These are phyloP conservation scores for Lytechinus pictus DNA, from an alignment of 35 echinoderm and acorn worm species.

Conservation along the genomic window DNA sequence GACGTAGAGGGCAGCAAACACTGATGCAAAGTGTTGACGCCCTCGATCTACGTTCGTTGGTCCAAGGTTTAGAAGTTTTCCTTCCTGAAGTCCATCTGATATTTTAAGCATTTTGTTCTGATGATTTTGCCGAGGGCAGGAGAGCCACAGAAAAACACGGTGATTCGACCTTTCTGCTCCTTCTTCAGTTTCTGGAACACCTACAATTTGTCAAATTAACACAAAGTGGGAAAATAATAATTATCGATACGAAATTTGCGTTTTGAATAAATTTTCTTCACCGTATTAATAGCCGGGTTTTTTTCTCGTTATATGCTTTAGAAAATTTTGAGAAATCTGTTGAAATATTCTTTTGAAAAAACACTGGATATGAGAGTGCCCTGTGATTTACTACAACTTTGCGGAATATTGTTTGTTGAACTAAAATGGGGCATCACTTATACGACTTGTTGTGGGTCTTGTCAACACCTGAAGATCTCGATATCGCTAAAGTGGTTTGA, in stretches of 20 bases:
- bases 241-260: neutral
- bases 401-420: too few relatives aligned
- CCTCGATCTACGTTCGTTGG: neutral
- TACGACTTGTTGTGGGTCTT: too few relatives aligned
- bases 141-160: conserved; percentile 93
- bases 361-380: too few relatives aligned
- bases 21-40: too few relatives aligned
- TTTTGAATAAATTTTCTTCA: neutral
- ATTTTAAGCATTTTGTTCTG: conserved; percentile 70
- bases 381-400: too few relatives aligned
- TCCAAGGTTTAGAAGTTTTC: conserved; percentile 78
- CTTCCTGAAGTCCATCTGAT: conserved; percentile 88
- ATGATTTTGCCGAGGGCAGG: conserved; percentile 78
- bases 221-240: neutral
- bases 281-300: neutral
- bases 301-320: too few relatives aligned
- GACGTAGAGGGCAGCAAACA: too few relatives aligned
- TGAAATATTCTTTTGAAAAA: too few relatives aligned
- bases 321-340: too few relatives aligned
- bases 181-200: conserved; percentile 56
- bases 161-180: conserved; percentile 74
- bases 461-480: too few relatives aligned
- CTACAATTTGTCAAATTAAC: neutral
- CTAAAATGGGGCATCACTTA: too few relatives aligned
- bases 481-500: neutral